phyloP scores from a whole-genome alignment of 2,888 invertebrate species.

The Pteria penguin region DNA sequence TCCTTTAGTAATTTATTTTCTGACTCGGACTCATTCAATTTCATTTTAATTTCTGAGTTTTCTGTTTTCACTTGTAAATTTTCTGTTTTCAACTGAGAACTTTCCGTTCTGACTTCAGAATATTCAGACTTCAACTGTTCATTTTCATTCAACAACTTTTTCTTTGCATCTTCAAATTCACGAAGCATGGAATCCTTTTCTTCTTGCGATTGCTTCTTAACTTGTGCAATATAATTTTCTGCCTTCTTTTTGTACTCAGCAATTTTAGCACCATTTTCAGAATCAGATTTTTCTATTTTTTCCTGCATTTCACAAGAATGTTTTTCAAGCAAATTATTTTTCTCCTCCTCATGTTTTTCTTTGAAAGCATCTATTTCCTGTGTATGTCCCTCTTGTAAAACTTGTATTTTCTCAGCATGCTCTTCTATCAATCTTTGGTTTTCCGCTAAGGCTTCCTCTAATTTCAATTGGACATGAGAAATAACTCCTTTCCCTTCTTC shows the following conservation, averaged over 20 bases:
- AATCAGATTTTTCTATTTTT: constrained; percentile 56
- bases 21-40: constrained; percentile 39
- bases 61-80: constrained; percentile 44
- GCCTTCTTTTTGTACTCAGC: constrained; percentile 76
- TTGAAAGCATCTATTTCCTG: background rate
- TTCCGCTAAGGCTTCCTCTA: constrained; percentile 9
- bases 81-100: constrained; percentile 19
- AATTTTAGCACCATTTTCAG: constrained; percentile 69
- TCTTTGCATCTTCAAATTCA: background rate
- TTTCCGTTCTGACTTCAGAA: background rate
- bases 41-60: background rate
- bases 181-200: constrained; percentile 57
- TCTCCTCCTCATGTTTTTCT: constrained; percentile 27
- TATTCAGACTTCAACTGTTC: background rate
- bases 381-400: background rate
- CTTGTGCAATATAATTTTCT: constrained; percentile 71
- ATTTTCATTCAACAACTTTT: background rate
- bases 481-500: constrained; percentile 29
- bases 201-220: constrained; percentile 71
- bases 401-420: background rate
- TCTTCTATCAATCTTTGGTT: constrained; percentile 20
- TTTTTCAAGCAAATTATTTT: constrained; percentile 40
- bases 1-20: constrained; percentile 1
- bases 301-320: constrained; percentile 53
- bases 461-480: constrained; percentile 29